Conservation (phyloP, 2,113 vertebrate species). For the Sapajus apella region DNA sequence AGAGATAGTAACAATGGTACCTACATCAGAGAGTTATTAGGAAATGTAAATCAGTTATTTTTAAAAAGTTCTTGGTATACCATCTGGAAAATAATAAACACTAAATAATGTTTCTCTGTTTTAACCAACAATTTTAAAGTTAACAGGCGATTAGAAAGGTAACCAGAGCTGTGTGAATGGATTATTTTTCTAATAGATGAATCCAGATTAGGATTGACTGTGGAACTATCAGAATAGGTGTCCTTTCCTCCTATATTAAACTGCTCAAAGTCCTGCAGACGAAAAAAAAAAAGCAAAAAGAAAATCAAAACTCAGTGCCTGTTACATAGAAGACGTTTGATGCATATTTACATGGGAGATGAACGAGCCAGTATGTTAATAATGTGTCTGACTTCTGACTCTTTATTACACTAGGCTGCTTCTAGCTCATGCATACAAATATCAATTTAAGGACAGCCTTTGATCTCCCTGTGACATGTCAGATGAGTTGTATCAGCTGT, state of each 20-base stretch:
- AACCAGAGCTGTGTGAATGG: background rate
- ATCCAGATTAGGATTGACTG: background rate
- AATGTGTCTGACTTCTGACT: background rate
- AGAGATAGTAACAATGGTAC: background rate
- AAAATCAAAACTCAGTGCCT: background rate
- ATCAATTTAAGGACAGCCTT: background rate
- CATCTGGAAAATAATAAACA: background rate
- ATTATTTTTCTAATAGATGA: background rate
- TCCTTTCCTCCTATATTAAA: background rate
- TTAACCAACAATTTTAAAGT: background rate
- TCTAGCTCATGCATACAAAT: background rate
- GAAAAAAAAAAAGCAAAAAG: background rate
- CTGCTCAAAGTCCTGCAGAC: background rate
- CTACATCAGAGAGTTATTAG: background rate
- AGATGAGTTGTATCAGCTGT: background rate
- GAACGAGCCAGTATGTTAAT: constrained; percentile 21
- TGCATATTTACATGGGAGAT: constrained; percentile 1
- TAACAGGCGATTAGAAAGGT: background rate
- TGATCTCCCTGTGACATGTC: background rate
- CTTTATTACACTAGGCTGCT: background rate
- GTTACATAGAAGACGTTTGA: background rate
- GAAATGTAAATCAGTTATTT: background rate
- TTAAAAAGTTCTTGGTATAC: background rate
- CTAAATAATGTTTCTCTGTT: background rate
- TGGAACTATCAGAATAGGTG: background rate